Evolutionary conservation across 92 coral and sea anemone species (phyloP).

Genomic region (Actinernus sp.): DNA sequence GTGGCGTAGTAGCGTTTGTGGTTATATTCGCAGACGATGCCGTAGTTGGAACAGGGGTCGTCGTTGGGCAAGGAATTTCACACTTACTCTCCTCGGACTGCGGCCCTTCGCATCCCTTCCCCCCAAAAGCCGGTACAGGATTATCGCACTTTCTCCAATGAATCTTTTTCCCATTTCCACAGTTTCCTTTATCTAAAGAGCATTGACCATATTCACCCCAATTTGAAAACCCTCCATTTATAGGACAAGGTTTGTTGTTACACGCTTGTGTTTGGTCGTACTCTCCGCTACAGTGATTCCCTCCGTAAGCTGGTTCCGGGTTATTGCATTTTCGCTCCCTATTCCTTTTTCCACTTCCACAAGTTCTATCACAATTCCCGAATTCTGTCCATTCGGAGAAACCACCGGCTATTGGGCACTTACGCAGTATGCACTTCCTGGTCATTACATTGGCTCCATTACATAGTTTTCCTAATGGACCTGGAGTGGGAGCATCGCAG

Average conservation of each 20-base stretch:
- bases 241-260: slow-evolving; percentile 20
- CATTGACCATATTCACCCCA: slow-evolving; percentile 95
- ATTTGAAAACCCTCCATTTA: slow-evolving; percentile 78
- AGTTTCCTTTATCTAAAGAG: slow-evolving; percentile 51
- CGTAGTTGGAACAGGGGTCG: too few species aligned
- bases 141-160: slow-evolving; percentile 2
- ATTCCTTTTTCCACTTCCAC: slow-evolving; percentile 10
- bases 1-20: too few species aligned
- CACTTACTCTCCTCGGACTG: neutral
- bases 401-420: slow-evolving; percentile 22
- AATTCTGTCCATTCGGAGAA: slow-evolving; percentile 13
- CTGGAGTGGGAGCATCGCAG: slow-evolving; percentile 8
- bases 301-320: slow-evolving; percentile 11
- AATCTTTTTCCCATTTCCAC: slow-evolving; percentile 50
- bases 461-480: neutral
- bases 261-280: neutral
- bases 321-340: slow-evolving; percentile 14
- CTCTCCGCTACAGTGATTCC: slow-evolving; percentile 8
- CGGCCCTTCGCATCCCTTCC: slow-evolving; percentile 7
- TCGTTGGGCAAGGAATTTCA: too few species aligned
- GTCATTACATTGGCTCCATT: neutral
- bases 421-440: neutral
- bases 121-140: slow-evolving; percentile 4
- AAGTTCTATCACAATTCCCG: slow-evolving; percentile 3
- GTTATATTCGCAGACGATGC: too few species aligned